Evolutionary conservation across 2,113 vertebrate species (phyloP).

Genomic region (Archocentrus centrarchus): DNA sequence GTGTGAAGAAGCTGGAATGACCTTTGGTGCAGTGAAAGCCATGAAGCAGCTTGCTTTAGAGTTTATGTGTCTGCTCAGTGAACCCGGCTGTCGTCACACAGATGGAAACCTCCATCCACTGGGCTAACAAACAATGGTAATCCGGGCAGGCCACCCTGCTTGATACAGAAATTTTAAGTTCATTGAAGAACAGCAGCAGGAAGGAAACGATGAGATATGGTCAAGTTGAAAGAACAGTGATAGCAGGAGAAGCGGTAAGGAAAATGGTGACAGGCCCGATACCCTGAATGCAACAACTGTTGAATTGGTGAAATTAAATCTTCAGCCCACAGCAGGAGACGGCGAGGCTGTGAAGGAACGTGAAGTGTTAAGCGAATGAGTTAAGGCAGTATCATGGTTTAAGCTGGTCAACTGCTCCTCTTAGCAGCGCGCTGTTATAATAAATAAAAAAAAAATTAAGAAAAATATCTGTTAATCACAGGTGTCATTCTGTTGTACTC

Average conservation of each 20-base stretch:
- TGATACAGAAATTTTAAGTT: constrained; percentile 74
- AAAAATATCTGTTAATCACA: constrained; percentile 3
- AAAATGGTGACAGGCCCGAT: constrained; percentile 13
- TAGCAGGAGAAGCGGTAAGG: constrained; percentile 41
- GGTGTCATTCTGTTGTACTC: background rate
- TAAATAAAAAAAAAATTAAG: constrained; percentile 20
- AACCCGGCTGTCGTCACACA: constrained; percentile 72
- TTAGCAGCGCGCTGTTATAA: constrained; percentile 13
- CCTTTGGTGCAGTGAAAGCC: constrained; percentile 66
- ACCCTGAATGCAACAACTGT: constrained; percentile 1
- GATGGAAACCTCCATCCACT: constrained; percentile 78
- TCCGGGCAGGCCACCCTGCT: constrained; percentile 80
- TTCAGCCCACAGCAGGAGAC: background rate
- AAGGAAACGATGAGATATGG: constrained; percentile 37
- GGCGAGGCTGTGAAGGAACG: constrained; percentile 28
- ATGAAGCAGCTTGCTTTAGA: constrained; percentile 60
- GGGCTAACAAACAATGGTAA: constrained; percentile 79
- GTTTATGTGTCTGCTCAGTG: constrained; percentile 71
- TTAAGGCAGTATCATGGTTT: constrained; percentile 2
- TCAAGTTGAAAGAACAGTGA: constrained; percentile 36
- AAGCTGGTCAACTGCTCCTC: constrained; percentile 4
- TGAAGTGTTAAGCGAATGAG: constrained; percentile 20
- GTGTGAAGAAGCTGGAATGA: constrained; percentile 57
- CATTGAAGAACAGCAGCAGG: constrained; percentile 61
- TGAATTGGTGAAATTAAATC: constrained; percentile 26